Evolutionary conservation across 2,888 invertebrate species (phyloP), one percentile per base, ranked within the genome.

Genomic region (Dryobota labecula): DNA sequence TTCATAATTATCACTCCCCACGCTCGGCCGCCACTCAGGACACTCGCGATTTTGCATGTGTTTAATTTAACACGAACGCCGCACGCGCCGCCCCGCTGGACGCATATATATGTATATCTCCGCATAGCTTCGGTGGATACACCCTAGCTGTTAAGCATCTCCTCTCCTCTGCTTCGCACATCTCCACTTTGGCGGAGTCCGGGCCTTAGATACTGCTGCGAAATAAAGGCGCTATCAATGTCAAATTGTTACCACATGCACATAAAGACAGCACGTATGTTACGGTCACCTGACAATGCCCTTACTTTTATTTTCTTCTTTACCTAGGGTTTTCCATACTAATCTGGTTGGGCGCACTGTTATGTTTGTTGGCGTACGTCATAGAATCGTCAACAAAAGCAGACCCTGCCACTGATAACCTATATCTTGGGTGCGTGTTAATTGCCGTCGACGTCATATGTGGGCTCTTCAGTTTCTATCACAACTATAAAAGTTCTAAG

Each of bases 381-480:
- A 93, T 95, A 75, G 97, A 97, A 94, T 97, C 98, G 65, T 97
- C 98, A 90, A 98, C 98, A 86, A 98, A 97, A 92, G 98, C 98
- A 92, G 98, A 98, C 90, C 98, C 99, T 75, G 97, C 98, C 90
- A 98, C 97, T 92, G 99, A 99, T 96, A 99, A 99, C 96, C 97
- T 99, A 89, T 99, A 98, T 96, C 97, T 99, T 90, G 99, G 99
- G 93, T 98, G 97, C 93, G 98, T 99, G 91, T 97, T 99, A 93
- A 98, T 99, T 87, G 97, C 97, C 91, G 99, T 99, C 90, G 99
- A 99, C 90, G 97, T 99, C 92, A 98, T 99, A 85, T 99, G 99
- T 93, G 99, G 99, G 90, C 97, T 98, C 92, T 99, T 99, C 97
- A 99, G 99, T 89, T 99, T 99, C 96, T 99, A 99, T 95, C 99